These are phyloP conservation scores for Heliocidaris erythrogramma DNA, from an alignment of 35 echinoderm and acorn worm genomes.

Conservation along the genomic window DNA sequence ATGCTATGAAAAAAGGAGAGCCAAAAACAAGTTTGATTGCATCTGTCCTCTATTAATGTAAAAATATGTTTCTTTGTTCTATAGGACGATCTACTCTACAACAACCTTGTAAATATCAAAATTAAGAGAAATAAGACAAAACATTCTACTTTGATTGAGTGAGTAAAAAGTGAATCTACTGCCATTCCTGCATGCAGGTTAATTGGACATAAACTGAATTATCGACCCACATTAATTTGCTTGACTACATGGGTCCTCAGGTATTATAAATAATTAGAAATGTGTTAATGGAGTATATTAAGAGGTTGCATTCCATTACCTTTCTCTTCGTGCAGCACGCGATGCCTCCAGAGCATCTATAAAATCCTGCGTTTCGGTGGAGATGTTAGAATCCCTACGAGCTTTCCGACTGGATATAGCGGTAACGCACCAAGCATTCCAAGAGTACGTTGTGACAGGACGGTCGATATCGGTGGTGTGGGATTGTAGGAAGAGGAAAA, in stretches of 20 bases:
- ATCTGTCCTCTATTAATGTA: no score
- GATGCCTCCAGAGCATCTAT: constrained; percentile 82
- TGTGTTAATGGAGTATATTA: background rate
- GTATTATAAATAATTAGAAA: no score
- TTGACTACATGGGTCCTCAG: background rate
- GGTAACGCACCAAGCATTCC: background rate
- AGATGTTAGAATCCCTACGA: constrained; percentile 73
- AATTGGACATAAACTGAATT: no score
- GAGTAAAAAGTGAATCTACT: no score
- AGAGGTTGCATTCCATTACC: constrained; percentile 54
- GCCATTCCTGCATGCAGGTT: no score
- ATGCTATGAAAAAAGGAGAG: no score
- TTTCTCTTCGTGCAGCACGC: constrained; percentile 87
- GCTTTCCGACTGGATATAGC: constrained; percentile 46
- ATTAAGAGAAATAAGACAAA: no score
- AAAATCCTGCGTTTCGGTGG: constrained; percentile 86
- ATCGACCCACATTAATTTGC: background rate
- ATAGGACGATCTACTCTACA: no score
- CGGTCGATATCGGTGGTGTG: background rate
- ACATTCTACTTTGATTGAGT: no score
- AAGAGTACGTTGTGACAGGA: background rate
- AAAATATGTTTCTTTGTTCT: no score
- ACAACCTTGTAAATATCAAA: no score
- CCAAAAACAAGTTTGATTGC: no score
- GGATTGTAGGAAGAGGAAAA: constrained; percentile 31